Conservation (phyloP, 2,113 vertebrate genomes). For the Egretta garzetta region DNA sequence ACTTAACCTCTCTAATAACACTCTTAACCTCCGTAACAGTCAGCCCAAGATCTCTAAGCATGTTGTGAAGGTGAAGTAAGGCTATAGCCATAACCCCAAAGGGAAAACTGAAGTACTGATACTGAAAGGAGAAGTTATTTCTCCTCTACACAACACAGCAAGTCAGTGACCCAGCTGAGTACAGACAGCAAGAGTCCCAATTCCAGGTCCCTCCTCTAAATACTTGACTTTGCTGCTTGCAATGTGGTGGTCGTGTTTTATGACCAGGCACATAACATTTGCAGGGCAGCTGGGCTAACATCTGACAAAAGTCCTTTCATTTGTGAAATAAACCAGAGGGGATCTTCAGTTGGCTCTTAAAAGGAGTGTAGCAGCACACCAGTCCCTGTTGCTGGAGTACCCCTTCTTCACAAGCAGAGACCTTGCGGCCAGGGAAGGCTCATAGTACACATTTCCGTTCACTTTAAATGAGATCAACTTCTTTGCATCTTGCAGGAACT, state of each 20-base stretch:
- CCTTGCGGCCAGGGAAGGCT: neutral
- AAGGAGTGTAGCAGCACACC: neutral
- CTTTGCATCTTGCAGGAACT: neutral
- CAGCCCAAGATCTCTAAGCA: neutral
- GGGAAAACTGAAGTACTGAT: neutral
- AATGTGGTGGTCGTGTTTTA: neutral
- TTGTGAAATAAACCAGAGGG: neutral
- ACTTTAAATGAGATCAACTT: neutral
- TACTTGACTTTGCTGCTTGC: neutral
- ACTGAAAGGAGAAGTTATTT: neutral
- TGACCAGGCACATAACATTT: neutral
- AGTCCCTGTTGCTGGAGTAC: neutral
- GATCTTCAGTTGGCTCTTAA: neutral
- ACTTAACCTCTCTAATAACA: neutral
- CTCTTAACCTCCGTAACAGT: neutral
- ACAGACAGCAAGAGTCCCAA: neutral
- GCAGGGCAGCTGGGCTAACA: neutral
- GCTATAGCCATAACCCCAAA: neutral
- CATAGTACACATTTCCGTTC: neutral
- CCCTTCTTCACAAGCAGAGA: neutral
- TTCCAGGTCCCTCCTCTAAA: neutral
- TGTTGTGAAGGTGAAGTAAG: neutral
- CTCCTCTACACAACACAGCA: rapidly evolving
- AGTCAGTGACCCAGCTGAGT: neutral
- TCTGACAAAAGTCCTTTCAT: neutral